Evolutionary conservation across 2,888 invertebrate species (phyloP).

Genomic region (Hirtodrosophila histrioides): DNA sequence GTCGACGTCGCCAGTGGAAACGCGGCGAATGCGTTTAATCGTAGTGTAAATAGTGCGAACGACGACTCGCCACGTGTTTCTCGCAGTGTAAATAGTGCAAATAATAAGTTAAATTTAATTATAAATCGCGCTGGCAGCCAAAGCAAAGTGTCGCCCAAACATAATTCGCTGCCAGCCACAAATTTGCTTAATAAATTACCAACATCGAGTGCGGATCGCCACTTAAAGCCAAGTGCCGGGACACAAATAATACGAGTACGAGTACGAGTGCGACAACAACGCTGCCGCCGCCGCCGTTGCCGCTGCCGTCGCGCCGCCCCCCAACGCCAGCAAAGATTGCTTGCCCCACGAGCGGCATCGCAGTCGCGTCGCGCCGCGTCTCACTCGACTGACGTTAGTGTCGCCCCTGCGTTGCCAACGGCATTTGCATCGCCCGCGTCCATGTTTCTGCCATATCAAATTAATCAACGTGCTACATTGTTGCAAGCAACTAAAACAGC

Average conservation of each 20-base stretch:
- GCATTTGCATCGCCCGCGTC: constrained; percentile 63
- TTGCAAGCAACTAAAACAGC: constrained; percentile 69
- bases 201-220: constrained; percentile 63
- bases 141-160: constrained; percentile 47
- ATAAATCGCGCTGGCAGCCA: constrained; percentile 50
- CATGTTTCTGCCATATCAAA: constrained; percentile 77
- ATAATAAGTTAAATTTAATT: constrained; percentile 75
- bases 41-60: constrained; percentile 41
- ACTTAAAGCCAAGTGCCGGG: constrained; percentile 50
- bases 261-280: too few species aligned
- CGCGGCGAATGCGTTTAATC: constrained; percentile 7
- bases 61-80: constrained; percentile 40
- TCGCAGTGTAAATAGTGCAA: constrained; percentile 74
- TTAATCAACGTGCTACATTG: constrained; percentile 80
- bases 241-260: too few species aligned
- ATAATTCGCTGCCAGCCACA: constrained; percentile 58
- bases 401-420: constrained; percentile 28
- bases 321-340: constrained; percentile 40
- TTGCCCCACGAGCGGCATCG: constrained; percentile 1
- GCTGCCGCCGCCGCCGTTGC: constrained; percentile 12
- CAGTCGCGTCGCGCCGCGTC: constrained; percentile 61
- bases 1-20: constrained; percentile 42
- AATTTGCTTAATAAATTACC: constrained; percentile 77
- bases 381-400: constrained; percentile 56
- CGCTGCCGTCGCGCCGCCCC: constrained; percentile 2